Conservation (phyloP, 2,888 invertebrate species). For the Cryptophagus acutangulus region DNA sequence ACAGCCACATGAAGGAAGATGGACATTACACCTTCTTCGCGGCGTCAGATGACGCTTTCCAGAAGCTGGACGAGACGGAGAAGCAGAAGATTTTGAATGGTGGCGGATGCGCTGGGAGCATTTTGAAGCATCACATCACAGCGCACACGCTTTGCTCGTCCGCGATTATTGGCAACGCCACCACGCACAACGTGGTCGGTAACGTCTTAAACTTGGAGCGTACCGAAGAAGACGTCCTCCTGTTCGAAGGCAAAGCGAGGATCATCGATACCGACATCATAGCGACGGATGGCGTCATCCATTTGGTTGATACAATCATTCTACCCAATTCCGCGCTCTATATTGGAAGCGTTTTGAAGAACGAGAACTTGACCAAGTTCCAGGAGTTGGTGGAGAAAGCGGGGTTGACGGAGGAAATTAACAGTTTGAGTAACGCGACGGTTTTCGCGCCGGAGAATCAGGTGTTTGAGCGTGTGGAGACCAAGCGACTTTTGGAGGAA, state of each 20-base stretch:
- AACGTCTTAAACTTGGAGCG: slow-evolving; percentile 50
- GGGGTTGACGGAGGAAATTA: slow-evolving; percentile 53
- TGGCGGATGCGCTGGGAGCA: slow-evolving; percentile 56
- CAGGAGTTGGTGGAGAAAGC: slow-evolving; percentile 53
- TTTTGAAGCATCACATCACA: slow-evolving; percentile 63
- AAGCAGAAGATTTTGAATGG: slow-evolving; percentile 54
- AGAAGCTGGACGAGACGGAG: slow-evolving; percentile 52
- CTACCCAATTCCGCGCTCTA: slow-evolving; percentile 55
- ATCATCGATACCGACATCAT: slow-evolving; percentile 58
- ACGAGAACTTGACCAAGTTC: slow-evolving; percentile 59
- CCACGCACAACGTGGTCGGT: slow-evolving; percentile 52
- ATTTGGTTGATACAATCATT: slow-evolving; percentile 62
- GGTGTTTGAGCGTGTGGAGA: slow-evolving; percentile 53
- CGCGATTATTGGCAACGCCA: slow-evolving; percentile 54
- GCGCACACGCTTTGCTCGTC: slow-evolving; percentile 63
- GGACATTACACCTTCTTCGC: slow-evolving; percentile 62
- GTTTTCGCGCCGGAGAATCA: slow-evolving; percentile 62
- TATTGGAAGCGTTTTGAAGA: slow-evolving; percentile 50
- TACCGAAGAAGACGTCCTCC: slow-evolving; percentile 51
- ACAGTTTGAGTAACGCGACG: slow-evolving; percentile 56
- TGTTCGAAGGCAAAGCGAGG: slow-evolving; percentile 56
- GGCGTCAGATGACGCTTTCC: slow-evolving; percentile 63
- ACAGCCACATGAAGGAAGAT: slow-evolving; percentile 51
- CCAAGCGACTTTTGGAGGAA: slow-evolving; percentile 42
- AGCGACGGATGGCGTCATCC: slow-evolving; percentile 69